Base-by-base conservation (phyloP, 2,113 vertebrate species). In the Corydoras maculifer region DNA sequence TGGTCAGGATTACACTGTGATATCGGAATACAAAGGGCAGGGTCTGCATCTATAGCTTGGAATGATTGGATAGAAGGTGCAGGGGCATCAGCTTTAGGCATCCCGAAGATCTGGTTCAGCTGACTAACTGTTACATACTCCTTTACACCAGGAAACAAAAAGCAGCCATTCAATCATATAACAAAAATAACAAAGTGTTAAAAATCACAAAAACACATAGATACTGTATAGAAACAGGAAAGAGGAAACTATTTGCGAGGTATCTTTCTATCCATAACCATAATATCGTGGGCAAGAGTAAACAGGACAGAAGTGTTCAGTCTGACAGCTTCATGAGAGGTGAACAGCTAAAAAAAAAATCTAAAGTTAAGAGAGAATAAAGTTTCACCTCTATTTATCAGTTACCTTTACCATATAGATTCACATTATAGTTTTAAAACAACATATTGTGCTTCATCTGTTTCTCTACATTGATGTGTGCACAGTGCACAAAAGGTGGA, bases 51-150 rank as follows among this genome's bases (percentile, higher is more conserved):
- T 78, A 89, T 84, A 35, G 88, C 86, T 80, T 86, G 83, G 61
- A 90, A 85, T 77, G 81, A 80, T 15, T 87, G 83, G 79, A 79
- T 62, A 62, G 87, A 81, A 77, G 87, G 35, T 58, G 87, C 80
- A 30, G 79, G 85, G 72, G 82, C 29, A 66, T 84, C 81, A 9
- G 84, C 69, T 82, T 58, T 77, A 79, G 86, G 81, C 79, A 84
- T 78, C 61, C 91, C 90, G 87, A 93, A 90, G 69, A 94, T 88
- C 79, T 86, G 90, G 12, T 90, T 92, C 77, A 95, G 90, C 82
- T 96, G 94, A 84, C 92, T 93, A 84, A 94, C 72, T 2, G 92
- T 96, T 88, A 95, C 83, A 35, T 94, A 96, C 83, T 98, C 90
- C 88, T 89, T 91, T 73, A 74, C 70, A 25, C 18, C 18, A 25